These are phyloP conservation scores for Vireo altiloquus DNA, from an alignment of 2,113 vertebrate genomes.

Conservation along the genomic window DNA sequence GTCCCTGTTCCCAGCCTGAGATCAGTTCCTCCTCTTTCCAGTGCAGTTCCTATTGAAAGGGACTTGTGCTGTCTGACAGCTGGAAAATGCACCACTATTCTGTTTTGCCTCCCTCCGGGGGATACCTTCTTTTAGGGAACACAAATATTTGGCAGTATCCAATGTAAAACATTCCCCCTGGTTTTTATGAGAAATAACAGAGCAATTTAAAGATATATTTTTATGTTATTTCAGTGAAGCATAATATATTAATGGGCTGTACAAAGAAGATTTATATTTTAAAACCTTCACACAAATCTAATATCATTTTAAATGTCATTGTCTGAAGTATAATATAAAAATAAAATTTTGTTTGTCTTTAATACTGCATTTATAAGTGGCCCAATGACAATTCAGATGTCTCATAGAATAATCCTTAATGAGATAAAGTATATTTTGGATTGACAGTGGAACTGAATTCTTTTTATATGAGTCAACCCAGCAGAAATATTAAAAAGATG, in stretches of 20 bases:
- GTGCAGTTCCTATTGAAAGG: background rate
- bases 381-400: constrained; percentile 56
- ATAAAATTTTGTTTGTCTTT: constrained; percentile 62
- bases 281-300: constrained; percentile 52
- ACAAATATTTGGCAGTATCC: constrained; percentile 17
- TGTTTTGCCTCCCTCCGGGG: background rate
- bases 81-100: constrained; percentile 44
- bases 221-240: constrained; percentile 45
- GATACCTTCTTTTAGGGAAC: constrained; percentile 28
- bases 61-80: background rate
- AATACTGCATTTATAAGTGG: constrained; percentile 59
- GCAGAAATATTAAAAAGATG: constrained; percentile 58
- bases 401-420: constrained; percentile 42
- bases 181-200: constrained; percentile 44
- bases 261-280: constrained; percentile 58
- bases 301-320: constrained; percentile 54
- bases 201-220: constrained; percentile 45
- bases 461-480: constrained; percentile 71
- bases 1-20: background rate
- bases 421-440: constrained; percentile 69
- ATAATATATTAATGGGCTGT: constrained; percentile 64
- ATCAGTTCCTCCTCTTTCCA: background rate
- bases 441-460: constrained; percentile 67
- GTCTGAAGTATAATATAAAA: constrained; percentile 43
- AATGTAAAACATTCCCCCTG: background rate